phyloP scores from a whole-genome alignment of 2,797 vertebrate genomes.

The Lepus townsendii region DNA sequence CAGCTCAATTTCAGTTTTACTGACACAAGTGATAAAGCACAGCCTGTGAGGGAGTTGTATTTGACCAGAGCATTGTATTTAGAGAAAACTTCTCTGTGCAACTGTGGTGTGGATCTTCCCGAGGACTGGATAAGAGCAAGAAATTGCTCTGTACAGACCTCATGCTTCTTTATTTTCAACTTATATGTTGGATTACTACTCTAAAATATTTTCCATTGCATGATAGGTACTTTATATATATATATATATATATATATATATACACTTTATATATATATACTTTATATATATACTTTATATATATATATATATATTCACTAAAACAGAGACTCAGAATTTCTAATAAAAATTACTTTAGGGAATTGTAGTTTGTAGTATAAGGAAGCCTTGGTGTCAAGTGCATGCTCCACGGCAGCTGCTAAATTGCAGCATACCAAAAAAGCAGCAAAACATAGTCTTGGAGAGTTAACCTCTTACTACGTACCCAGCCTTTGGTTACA shows the following conservation, averaged over 20 bases:
- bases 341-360: not conserved
- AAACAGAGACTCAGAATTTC: not conserved
- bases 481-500: not conserved
- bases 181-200: not conserved
- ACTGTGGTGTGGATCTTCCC: not conserved
- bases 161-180: not conserved
- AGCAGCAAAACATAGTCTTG: not conserved
- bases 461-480: not conserved
- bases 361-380: not conserved
- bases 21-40: not conserved
- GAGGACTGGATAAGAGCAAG: not conserved
- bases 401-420: not conserved
- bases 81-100: not conserved
- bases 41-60: not conserved
- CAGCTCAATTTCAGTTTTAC: slow-evolving; percentile 28
- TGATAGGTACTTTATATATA: not conserved
- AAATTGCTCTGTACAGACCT: not conserved
- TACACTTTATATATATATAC: not conserved
- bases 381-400: not conserved
- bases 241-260: not conserved
- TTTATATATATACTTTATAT: not conserved
- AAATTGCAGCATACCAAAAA: not conserved
- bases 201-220: not conserved
- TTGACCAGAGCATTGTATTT: not conserved
- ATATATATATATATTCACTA: not conserved